Percentiles rank a stretch among this genome's conserved stretches.
Conservation (phyloP, 2,113 vertebrate species). For the Misgurnus mizolepis region DNA sequence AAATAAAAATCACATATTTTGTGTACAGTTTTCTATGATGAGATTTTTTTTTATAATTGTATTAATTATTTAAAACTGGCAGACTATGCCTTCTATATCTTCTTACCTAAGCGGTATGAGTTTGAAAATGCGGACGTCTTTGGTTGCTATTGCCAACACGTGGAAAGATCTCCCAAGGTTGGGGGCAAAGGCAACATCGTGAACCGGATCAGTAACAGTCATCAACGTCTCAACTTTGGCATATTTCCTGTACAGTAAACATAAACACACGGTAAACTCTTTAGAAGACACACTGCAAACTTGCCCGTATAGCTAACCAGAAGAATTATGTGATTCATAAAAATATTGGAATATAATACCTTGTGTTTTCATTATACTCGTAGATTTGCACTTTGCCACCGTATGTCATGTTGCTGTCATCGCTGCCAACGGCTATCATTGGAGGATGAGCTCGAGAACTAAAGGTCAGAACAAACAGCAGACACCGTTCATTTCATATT, state of each 20-base stretch:
- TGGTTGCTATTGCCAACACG: constrained; percentile 93
- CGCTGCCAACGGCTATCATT: constrained; percentile 97
- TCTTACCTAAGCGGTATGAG: constrained; percentile 89
- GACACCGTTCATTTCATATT: neutral
- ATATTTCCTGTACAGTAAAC: constrained; percentile 83
- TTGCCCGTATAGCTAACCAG: too few species aligned
- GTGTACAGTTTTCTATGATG: too few species aligned
- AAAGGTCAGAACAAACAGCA: neutral
- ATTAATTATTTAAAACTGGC: too few species aligned
- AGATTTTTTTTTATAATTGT: too few species aligned
- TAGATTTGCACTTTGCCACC: constrained; percentile 97
- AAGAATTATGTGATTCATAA: neutral
- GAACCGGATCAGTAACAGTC: constrained; percentile 93
- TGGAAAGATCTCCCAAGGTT: constrained; percentile 97
- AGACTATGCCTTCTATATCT: neutral
- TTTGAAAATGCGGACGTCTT: constrained; percentile 97
- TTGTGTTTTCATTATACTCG: constrained; percentile 97
- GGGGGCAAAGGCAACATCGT: constrained; percentile 95
- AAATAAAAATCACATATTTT: too few species aligned
- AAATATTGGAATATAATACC: constrained; percentile 67
- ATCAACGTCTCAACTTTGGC: constrained; percentile 94
- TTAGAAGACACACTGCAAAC: neutral
- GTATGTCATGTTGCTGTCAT: constrained; percentile 87
- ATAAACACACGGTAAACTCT: neutral
- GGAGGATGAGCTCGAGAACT: constrained; percentile 94